Evolutionary conservation across 2,113 vertebrate genomes (phyloP).

Genomic region (Asarcornis scutulata): DNA sequence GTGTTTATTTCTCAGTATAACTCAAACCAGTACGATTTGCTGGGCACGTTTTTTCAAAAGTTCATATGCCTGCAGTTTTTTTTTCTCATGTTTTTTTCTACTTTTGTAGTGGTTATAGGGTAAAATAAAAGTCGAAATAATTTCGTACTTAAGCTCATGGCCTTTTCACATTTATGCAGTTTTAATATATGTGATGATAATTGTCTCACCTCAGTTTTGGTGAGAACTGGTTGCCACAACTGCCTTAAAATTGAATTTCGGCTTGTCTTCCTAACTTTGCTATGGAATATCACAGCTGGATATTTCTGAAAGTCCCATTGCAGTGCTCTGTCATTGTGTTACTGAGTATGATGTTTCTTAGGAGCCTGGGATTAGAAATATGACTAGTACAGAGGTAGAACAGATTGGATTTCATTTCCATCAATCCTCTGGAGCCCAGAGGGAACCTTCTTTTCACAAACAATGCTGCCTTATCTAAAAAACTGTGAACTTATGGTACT

Average conservation of each 20-base stretch:
- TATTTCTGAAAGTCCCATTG: background rate
- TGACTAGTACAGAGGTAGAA: background rate
- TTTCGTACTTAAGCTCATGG: background rate
- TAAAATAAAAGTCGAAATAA: background rate
- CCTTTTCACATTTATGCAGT: background rate
- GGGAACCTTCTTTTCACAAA: background rate
- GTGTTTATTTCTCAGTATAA: fast-evolving
- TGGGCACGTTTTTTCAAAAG: fast-evolving
- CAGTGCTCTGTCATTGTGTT: background rate
- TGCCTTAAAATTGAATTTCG: background rate
- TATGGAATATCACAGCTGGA: background rate
- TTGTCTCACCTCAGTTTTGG: background rate
- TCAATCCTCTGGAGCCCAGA: background rate
- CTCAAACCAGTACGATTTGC: background rate
- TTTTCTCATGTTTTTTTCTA: fast-evolving
- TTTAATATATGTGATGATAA: background rate
- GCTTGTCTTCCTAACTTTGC: background rate
- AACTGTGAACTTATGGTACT: background rate
- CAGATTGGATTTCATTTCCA: background rate
- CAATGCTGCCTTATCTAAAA: background rate
- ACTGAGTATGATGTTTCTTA: fast-evolving
- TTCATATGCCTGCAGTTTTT: background rate
- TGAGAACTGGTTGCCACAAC: background rate
- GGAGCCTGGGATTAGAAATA: background rate
- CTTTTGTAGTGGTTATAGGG: background rate